Conservation (phyloP, 2,113 vertebrate genomes). For the Gobius niger region DNA sequence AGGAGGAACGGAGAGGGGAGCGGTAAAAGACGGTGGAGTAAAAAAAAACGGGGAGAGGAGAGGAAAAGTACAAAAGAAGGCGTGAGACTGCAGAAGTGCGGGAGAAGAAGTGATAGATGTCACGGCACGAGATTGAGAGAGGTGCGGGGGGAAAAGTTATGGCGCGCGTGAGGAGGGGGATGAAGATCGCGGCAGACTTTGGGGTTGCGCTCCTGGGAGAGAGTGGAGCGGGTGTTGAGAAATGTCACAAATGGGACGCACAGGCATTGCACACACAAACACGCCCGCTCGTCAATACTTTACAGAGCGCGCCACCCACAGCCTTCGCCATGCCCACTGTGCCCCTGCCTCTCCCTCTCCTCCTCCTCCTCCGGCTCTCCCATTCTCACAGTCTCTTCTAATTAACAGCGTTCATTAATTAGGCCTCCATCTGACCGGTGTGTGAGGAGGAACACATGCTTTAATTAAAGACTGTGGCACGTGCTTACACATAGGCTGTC, state of each 20-base stretch:
- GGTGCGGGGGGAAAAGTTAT: conserved; percentile 26
- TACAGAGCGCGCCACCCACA: conserved; percentile 33
- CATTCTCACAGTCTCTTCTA: conserved; percentile 66
- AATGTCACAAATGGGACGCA: conserved; percentile 79
- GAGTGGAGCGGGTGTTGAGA: conserved; percentile 77
- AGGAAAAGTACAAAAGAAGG: conserved; percentile 45
- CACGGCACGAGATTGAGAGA: conserved; percentile 25
- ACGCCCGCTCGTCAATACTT: conserved; percentile 34
- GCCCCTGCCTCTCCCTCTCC: not conserved
- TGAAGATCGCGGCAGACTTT: conserved; percentile 53
- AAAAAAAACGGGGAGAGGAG: conserved; percentile 35
- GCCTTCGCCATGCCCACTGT: conserved; percentile 26
- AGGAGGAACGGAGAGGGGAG: conserved; percentile 33
- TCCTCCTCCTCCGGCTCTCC: conserved; percentile 31
- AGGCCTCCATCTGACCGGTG: conserved; percentile 75
- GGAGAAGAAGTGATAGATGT: conserved; percentile 21
- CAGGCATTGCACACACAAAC: conserved; percentile 39
- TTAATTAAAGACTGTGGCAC: conserved; percentile 77
- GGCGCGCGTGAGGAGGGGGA: conserved; percentile 19
- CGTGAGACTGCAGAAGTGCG: conserved; percentile 28
- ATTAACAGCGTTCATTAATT: conserved; percentile 82
- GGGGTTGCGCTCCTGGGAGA: conserved; percentile 61
- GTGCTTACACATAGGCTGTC: conserved; percentile 50
- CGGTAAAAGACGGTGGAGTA: conserved; percentile 35
- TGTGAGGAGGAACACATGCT: conserved; percentile 68